phyloP scores from a whole-genome alignment of 2,888 invertebrate species.

The Scaptomyza reducta region DNA sequence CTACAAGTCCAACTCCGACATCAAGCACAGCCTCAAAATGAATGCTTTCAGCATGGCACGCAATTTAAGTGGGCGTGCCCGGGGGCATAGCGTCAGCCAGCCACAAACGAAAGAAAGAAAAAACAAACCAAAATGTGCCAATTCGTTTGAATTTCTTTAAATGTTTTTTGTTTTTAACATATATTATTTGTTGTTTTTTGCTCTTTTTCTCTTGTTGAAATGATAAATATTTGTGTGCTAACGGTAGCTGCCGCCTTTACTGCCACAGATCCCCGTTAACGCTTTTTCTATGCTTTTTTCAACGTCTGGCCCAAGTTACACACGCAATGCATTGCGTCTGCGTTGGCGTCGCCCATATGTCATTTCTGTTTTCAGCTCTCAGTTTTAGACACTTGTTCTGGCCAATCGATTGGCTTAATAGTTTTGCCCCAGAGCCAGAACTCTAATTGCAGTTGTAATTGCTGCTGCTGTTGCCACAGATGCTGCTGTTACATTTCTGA shows the following conservation, averaged over 20 bases:
- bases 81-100: constrained; percentile 55
- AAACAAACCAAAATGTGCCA: constrained; percentile 59
- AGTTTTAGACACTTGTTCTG: constrained; percentile 58
- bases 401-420: constrained; percentile 52
- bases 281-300: constrained; percentile 46
- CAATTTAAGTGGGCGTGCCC: constrained; percentile 83
- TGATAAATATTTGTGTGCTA: constrained; percentile 47
- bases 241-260: constrained; percentile 58
- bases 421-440: constrained; percentile 17
- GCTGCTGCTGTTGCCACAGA: constrained; percentile 50
- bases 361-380: constrained; percentile 25
- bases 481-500: constrained; percentile 49
- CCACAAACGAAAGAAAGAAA: constrained; percentile 16
- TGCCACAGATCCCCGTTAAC: constrained; percentile 36
- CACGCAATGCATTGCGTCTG: constrained; percentile 59
- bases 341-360: constrained; percentile 73
- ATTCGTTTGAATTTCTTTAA: constrained; percentile 80
- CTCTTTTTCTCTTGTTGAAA: constrained; percentile 35
- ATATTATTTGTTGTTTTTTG: constrained; percentile 17
- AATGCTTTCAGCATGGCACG: constrained; percentile 82
- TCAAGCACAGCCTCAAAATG: constrained; percentile 71
- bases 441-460: constrained; percentile 64
- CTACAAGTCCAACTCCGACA: constrained; percentile 32
- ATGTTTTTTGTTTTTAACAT: constrained; percentile 52
- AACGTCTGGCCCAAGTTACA: constrained; percentile 66